These are phyloP conservation scores for Apodemia duryi DNA, from an alignment of 2,888 invertebrate species.

Conservation along the genomic window DNA sequence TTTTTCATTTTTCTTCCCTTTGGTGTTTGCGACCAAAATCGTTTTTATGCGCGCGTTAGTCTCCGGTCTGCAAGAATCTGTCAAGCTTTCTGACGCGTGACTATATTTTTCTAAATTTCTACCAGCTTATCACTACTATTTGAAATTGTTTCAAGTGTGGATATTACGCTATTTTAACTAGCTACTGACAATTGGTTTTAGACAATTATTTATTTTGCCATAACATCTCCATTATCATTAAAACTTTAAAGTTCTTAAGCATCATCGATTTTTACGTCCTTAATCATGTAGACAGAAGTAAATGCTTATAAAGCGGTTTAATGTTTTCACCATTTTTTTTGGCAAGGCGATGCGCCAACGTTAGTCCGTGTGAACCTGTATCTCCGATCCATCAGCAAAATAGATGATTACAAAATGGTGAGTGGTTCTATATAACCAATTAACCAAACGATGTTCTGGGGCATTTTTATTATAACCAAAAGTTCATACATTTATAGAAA, in stretches of 20 bases:
- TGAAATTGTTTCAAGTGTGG: conserved; percentile 14
- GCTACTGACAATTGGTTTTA: conserved; percentile 15
- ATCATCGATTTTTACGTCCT: conserved; percentile 14
- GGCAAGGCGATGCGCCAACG: conserved; percentile 89
- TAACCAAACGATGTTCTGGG: conserved; percentile 36
- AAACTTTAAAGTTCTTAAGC: conserved; percentile 7
- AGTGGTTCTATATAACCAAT: conserved; percentile 78
- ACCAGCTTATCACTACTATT: conserved; percentile 5
- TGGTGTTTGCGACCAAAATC: conserved; percentile 78
- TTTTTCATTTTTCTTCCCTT: conserved; percentile 56
- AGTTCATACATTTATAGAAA: conserved; percentile 34
- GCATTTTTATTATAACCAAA: conserved; percentile 64
- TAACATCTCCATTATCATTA: conserved; percentile 20
- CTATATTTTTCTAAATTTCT: conserved; percentile 12
- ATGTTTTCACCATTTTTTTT: conserved; percentile 48
- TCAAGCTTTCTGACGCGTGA: conserved; percentile 16
- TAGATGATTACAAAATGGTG: conserved; percentile 99
- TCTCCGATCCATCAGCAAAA: conserved; percentile 98
- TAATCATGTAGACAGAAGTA: conserved; percentile 17
- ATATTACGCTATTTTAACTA: conserved; percentile 11
- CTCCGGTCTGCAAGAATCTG: conserved; percentile 25
- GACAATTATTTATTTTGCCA: conserved; percentile 20
- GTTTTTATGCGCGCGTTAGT: conserved; percentile 59
- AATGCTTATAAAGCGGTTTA: conserved; percentile 26
- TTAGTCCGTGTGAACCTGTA: conserved; percentile 96